These are phyloP conservation scores for Chelmon rostratus DNA, from an alignment of 2,797 vertebrate genomes.

Conservation along the genomic window DNA sequence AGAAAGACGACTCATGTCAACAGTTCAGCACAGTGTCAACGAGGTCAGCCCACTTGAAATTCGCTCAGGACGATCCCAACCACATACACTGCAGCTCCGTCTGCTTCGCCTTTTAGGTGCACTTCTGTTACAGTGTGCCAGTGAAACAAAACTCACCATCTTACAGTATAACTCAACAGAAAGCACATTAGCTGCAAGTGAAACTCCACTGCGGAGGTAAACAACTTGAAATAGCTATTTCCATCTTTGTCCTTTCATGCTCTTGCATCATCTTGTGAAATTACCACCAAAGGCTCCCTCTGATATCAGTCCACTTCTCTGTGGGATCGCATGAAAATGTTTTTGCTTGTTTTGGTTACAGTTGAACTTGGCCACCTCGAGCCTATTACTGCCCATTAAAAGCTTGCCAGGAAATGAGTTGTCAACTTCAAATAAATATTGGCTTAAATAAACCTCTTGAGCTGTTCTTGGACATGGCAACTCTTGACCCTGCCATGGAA, in stretches of 20 bases:
- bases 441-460: slow-evolving; percentile 60
- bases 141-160: neutral
- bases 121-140: neutral
- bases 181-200: neutral
- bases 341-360: slow-evolving; percentile 65
- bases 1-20: slow-evolving; percentile 64
- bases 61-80: slow-evolving; percentile 11
- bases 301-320: slow-evolving; percentile 36
- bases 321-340: slow-evolving; percentile 35
- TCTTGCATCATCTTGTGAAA: slow-evolving; percentile 59
- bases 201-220: slow-evolving; percentile 6
- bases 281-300: slow-evolving; percentile 25
- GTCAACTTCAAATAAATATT: slow-evolving; percentile 75
- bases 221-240: slow-evolving; percentile 6
- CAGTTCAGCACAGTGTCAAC: slow-evolving; percentile 59
- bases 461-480: slow-evolving; percentile 61
- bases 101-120: slow-evolving; percentile 22
- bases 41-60: slow-evolving; percentile 57
- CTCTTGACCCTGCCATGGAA: slow-evolving; percentile 63
- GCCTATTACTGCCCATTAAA: slow-evolving; percentile 44
- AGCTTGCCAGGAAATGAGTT: slow-evolving; percentile 71
- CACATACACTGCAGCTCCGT: neutral
- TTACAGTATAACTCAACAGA: neutral
- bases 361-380: slow-evolving; percentile 49
- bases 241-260: slow-evolving; percentile 23